These are phyloP conservation scores for Drosophila nr. medialis DNA, from an alignment of 2,888 invertebrate species.

Conservation along the genomic window DNA sequence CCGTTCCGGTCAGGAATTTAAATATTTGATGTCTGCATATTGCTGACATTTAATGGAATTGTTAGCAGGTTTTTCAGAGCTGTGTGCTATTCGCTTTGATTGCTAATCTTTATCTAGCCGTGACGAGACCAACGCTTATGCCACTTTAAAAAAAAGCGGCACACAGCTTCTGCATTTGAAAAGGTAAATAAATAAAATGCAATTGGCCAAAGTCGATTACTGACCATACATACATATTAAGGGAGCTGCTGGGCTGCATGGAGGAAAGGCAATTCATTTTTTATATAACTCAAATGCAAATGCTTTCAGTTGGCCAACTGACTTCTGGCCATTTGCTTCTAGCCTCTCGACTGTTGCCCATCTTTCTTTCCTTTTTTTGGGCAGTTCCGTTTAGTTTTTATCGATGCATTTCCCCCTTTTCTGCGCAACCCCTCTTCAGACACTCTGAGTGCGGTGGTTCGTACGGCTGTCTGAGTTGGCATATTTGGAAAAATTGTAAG, in stretches of 20 bases:
- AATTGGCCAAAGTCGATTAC: constrained; percentile 66
- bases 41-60: constrained; percentile 15
- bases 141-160: constrained; percentile 40
- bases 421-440: background rate
- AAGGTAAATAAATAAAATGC: constrained; percentile 55
- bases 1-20: constrained; percentile 8
- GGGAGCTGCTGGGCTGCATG: background rate
- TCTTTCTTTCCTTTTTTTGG: background rate
- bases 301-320: constrained; percentile 48
- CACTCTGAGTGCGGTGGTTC: constrained; percentile 15
- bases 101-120: constrained; percentile 34
- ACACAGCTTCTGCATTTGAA: constrained; percentile 1
- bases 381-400: constrained; percentile 33
- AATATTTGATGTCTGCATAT: constrained; percentile 26
- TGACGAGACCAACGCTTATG: constrained; percentile 13
- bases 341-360: constrained; percentile 3
- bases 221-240: constrained; percentile 10
- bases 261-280: constrained; percentile 61
- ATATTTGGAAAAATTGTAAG: constrained; percentile 77
- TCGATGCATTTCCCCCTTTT: constrained; percentile 26
- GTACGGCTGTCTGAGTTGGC: constrained; percentile 54
- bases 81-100: constrained; percentile 10
- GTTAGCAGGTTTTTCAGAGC: constrained; percentile 38
- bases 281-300: constrained; percentile 75
- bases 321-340: constrained; percentile 7